Evolutionary conservation across 2,113 vertebrate species (phyloP).

Genomic region (Spermophilus dauricus): DNA sequence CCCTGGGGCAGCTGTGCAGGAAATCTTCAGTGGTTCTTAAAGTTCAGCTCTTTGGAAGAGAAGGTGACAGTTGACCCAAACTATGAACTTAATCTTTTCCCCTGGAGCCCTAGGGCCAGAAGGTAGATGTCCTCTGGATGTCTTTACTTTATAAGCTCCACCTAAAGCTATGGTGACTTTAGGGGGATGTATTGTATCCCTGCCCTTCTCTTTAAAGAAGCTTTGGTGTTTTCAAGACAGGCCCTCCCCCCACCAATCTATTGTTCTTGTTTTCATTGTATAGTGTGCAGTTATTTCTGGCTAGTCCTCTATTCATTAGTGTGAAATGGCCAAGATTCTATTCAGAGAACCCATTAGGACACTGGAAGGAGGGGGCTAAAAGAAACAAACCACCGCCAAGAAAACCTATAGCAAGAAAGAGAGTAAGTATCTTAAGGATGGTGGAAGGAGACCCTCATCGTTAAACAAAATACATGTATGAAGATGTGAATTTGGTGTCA

Average conservation of each 20-base stretch:
- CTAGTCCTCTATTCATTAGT: neutral
- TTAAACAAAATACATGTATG: no score
- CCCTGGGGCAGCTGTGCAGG: neutral
- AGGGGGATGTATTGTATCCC: neutral
- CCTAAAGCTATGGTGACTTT: constrained; percentile 21
- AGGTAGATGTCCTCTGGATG: no score
- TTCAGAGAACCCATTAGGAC: neutral
- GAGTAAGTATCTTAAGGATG: neutral
- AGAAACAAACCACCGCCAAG: neutral
- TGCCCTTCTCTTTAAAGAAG: neutral
- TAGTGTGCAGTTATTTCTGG: neutral
- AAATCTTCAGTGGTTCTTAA: constrained; percentile 3
- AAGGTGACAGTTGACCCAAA: neutral
- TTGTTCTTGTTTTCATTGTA: constrained; percentile 19
- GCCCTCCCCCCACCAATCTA: neutral
- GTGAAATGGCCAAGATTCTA: neutral
- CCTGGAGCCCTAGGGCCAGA: neutral
- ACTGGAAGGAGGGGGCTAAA: neutral
- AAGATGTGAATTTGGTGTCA: no score
- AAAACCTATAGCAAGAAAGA: neutral
- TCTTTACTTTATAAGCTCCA: neutral
- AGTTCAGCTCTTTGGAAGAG: neutral
- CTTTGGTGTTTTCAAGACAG: constrained; percentile 34
- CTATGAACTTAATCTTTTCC: neutral
- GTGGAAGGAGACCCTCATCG: no score